Evolutionary conservation across 2,888 invertebrate genomes (phyloP), one percentile per base, ranked within the genome.

Genomic region (Allacma fusca): DNA sequence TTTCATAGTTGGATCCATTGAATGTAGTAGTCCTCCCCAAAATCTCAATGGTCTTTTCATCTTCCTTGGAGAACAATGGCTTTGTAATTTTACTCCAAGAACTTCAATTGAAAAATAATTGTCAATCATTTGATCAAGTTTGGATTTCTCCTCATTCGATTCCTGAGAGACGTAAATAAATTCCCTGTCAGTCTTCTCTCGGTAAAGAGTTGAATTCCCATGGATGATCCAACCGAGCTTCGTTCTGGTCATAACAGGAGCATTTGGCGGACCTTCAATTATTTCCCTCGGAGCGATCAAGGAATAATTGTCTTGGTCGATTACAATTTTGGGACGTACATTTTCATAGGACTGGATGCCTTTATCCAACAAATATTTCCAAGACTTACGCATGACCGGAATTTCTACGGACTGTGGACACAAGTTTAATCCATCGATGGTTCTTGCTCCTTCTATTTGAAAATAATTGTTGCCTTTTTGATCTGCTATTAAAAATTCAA

Each of bases 1-100:
- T 43, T 43, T 75, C 75, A 72, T 76, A 82, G 9, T 72, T 16
- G 13, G 50, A 50, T 1, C 69, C 79, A 9, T 26, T 44, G 23
- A 67, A 50, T 40, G 21, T 71, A 2, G 75, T 65, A 13, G 78
- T 76, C 19, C n/a, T 9, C n/a, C 50, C 16, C n/a, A 71, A 24
- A 50, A 29, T 26, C 34, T 71, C 62, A 64, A 77, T 4, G 2
- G 71, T 44, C 12, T 7, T n/a, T 9, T 43, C 43, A 12, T 65
- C 68, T 7, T 21, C 29, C 21, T 40, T 44, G 16, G 67, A 65
- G 1, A 19, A 9, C 12, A 69, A 19, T 12, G 34, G n/a, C 9
- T 28, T 28, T 13, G 2, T 21, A 2, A 43, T 9, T 43, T 40
- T 69, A 69, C 69, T 13, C 69, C 69, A 69, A 69, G 29, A 21